Conservation (phyloP, 2,888 invertebrate species). For the Tortrix viridana region DNA sequence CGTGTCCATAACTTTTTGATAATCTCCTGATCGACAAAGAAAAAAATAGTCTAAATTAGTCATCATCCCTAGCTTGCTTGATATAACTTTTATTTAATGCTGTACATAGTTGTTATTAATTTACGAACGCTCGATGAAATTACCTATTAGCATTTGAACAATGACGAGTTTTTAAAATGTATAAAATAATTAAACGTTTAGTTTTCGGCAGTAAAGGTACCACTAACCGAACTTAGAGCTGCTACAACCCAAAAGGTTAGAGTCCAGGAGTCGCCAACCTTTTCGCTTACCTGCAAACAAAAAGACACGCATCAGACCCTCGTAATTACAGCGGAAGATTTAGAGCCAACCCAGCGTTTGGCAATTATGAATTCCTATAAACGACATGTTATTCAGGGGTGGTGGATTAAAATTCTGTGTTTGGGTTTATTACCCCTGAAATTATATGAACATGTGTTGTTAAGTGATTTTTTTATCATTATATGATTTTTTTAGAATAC, state of each 20-base stretch:
- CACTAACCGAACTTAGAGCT: not conserved
- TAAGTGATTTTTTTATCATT: too few relatives aligned
- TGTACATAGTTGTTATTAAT: too few relatives aligned
- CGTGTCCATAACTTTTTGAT: too few relatives aligned
- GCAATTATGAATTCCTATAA: conserved; percentile 71
- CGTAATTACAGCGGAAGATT: conserved; percentile 39
- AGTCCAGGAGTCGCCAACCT: conserved; percentile 35
- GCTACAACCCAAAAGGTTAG: conserved; percentile 19
- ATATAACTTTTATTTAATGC: too few relatives aligned
- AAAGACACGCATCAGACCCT: conserved; percentile 43
- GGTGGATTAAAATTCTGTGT: conserved; percentile 9
- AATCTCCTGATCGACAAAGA: too few relatives aligned
- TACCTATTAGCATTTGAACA: too few relatives aligned
- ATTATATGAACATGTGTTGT: not conserved
- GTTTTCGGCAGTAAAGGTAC: not conserved
- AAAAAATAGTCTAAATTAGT: too few relatives aligned
- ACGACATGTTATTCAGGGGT: conserved; percentile 41
- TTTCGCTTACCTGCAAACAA: conserved; percentile 67
- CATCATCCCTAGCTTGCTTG: too few relatives aligned
- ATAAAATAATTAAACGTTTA: too few relatives aligned
- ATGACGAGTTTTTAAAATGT: too few relatives aligned
- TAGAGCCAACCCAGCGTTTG: conserved; percentile 47
- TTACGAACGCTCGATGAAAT: too few relatives aligned
- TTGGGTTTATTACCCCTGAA: conserved; percentile 13
- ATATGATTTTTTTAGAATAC: too few relatives aligned